Base-by-base conservation (phyloP, 2,113 vertebrate genomes). In the Narcine bancroftii region DNA sequence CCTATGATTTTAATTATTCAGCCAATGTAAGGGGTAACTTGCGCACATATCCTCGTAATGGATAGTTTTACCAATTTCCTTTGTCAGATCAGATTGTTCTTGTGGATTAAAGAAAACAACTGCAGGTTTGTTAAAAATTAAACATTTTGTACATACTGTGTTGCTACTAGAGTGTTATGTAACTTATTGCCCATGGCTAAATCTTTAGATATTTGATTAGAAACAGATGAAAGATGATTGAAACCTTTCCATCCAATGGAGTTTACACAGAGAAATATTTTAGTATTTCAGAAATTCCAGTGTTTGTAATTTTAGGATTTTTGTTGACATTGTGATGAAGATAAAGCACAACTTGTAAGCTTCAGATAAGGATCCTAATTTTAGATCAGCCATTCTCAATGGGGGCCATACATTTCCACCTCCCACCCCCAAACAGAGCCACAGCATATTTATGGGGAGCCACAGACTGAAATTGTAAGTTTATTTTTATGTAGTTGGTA, bases 231-330 rank as follows among this genome's bases (percentile, higher is more conserved):
- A 69, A 69, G 10, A 65, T 69, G 42, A 91, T 69, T 66, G 65
- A 45, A 71, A 69, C 39, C 65, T 91, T 91, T 91, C 66, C 63
- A 69, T 91, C 65, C 42, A 29, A 69, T 21, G 71, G 71, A 91
- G 89, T 91, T 91, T 91, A 91, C 89, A 91, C 60, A 69, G 87
- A 91, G 39, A 69, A 69, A 66, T 91, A 91, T 71, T 91, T 91
- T 91, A 91, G 89, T 91, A 91, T 91, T 71, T 91, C 89, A 91
- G 36, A 45, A 71, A 91, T 91, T 91, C 89, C 65, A 91, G 65
- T 91, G 71, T 69, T 91, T 91, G 65, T 91, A 91, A 47, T 91
- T 91, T 91, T 56, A 60, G 65, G 60, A 83, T 83, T 71, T n/a
- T 91, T 91, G 89, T 69, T 69, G 47, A 66, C 60, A 53, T 91